These are phyloP conservation scores for Apamea anceps DNA, from an alignment of 2,888 invertebrate species.

Conservation along the genomic window DNA sequence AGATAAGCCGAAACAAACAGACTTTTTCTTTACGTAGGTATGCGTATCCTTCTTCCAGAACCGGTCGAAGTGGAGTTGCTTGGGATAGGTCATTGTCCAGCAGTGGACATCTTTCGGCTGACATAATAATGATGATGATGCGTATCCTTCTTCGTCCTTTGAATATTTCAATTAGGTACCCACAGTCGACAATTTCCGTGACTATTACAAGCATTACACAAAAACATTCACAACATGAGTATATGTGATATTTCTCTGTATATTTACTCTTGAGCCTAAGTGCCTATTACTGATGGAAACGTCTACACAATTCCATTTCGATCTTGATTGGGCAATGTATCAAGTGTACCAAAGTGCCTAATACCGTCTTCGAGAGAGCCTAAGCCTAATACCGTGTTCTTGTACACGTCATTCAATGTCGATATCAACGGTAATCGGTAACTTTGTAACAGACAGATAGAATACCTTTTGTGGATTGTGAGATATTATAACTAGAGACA, in stretches of 20 bases:
- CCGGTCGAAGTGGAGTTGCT: no score
- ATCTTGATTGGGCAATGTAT: conserved; percentile 33
- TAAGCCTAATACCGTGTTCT: conserved; percentile 30
- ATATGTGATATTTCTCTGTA: neutral
- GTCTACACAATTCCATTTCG: conserved; percentile 33
- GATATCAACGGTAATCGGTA: conserved; percentile 15
- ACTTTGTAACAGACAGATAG: conserved; percentile 8
- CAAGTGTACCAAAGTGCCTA: conserved; percentile 11
- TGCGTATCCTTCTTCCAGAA: no score
- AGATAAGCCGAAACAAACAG: no score
- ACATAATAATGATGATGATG: no score
- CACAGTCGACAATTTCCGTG: neutral
- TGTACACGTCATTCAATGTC: conserved; percentile 39
- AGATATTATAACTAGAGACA: neutral
- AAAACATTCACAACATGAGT: neutral
- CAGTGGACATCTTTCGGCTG: no score
- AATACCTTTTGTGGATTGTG: conserved; percentile 10
- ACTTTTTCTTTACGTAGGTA: no score
- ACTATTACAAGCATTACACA: neutral
- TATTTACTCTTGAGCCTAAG: neutral
- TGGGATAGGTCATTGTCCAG: no score
- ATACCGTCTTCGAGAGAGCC: conserved; percentile 18
- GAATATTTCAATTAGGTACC: neutral
- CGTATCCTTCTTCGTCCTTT: neutral
- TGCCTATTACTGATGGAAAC: conserved; percentile 16